These are phyloP conservation scores for Chitala chitala DNA, from an alignment of 2,113 vertebrate species.

Conservation along the genomic window DNA sequence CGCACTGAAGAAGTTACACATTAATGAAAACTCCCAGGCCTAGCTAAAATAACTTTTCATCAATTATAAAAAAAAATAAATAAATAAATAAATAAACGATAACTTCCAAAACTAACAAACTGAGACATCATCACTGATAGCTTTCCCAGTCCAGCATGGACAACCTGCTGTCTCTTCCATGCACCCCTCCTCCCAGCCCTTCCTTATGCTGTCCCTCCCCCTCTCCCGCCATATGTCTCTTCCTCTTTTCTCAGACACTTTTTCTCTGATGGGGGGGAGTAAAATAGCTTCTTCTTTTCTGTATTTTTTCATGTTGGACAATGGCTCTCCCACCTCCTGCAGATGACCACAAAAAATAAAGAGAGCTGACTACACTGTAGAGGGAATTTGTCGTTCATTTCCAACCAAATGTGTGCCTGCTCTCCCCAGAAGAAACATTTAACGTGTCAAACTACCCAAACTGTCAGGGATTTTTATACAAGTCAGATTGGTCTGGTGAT, in stretches of 20 bases:
- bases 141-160: conserved; percentile 5
- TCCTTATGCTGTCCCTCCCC: not conserved
- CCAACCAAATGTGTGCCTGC: conserved; percentile 13
- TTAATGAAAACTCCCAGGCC: too few species aligned
- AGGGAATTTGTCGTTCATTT: not conserved
- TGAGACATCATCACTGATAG: conserved; percentile 13
- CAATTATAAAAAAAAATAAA: not conserved
- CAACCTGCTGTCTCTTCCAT: conserved; percentile 10
- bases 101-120: not conserved
- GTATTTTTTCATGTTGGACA: not conserved
- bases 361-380: not conserved
- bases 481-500: not conserved
- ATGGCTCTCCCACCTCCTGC: not conserved
- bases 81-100: not conserved
- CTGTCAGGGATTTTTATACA: not conserved
- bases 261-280: not conserved
- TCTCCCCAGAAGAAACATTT: not conserved
- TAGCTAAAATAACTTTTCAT: not conserved
- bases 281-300: not conserved
- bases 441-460: not conserved
- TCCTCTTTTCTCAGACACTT: not conserved
- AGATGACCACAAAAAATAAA: not conserved
- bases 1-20: too few species aligned
- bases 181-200: conserved; percentile 1
- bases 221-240: not conserved